Conservation (phyloP, 1,140 invertebrate species). For the Parasteatoda tepidariorum region DNA sequence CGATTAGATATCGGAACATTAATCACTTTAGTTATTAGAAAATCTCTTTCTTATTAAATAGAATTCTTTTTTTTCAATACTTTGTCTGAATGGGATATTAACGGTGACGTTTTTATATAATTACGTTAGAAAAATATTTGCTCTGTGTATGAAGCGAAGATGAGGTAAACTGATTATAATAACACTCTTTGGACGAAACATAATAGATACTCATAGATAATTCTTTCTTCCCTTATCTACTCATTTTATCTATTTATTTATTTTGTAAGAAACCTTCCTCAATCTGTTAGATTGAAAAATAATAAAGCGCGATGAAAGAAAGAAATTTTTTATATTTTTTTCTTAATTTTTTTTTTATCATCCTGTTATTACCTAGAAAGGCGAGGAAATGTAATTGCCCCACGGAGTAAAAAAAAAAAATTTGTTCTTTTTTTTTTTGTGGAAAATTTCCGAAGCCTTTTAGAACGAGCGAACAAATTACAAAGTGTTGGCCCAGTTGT, state of each 20-base stretch:
- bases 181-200: slow-evolving; percentile 17
- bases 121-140: slow-evolving; percentile 46
- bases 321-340: not conserved
- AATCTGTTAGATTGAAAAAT: slow-evolving; percentile 19
- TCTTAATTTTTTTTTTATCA: not conserved
- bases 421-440: too few species aligned
- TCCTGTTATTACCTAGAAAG: not conserved
- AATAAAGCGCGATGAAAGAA: slow-evolving; percentile 9
- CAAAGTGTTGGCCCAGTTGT: slow-evolving; percentile 51
- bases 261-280: slow-evolving; percentile 5
- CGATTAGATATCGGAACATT: too few species aligned
- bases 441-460: slow-evolving; percentile 4
- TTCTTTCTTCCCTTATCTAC: too few species aligned
- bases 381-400: not conserved
- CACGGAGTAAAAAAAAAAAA: not conserved
- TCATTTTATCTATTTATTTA: too few species aligned
- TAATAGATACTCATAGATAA: slow-evolving; percentile 44
- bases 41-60: too few species aligned
- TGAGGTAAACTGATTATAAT: too few species aligned
- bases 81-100: too few species aligned
- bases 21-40: too few species aligned
- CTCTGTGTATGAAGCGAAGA: slow-evolving; percentile 24
- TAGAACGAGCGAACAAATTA: slow-evolving; percentile 27
- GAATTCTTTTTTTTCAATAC: too few species aligned
- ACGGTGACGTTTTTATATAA: too few species aligned